A percentile compares a stretch with the other conserved stretches of the same genome.
Conservation (phyloP, 2,888 invertebrate genomes). For the Halocaridina rubra region DNA sequence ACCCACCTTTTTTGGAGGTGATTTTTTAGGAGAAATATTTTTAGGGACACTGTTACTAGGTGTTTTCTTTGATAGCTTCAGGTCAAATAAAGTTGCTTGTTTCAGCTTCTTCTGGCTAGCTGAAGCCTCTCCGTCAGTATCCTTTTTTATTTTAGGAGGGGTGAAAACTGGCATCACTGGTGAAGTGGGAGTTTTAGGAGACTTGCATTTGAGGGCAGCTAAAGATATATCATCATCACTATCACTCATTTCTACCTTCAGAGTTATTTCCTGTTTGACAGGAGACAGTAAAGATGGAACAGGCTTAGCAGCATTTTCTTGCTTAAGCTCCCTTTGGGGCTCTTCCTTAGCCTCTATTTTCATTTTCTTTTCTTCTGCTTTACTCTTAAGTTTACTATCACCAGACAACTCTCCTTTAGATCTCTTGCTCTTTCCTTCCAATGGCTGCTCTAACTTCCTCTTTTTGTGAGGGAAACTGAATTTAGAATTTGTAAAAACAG, state of each 20-base stretch:
- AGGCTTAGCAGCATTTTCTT: neutral
- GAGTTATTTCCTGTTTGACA: neutral
- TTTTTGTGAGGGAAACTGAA: constrained; percentile 3
- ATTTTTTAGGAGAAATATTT: neutral
- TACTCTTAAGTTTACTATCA: constrained; percentile 9
- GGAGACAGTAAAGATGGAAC: too few relatives aligned
- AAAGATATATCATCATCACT: constrained; percentile 48
- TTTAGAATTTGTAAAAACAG: constrained; percentile 40
- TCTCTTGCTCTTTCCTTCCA: constrained; percentile 22
- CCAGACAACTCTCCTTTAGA: constrained; percentile 15
- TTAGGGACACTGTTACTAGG: neutral
- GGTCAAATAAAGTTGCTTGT: constrained; percentile 45
- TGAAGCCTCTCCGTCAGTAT: neutral
- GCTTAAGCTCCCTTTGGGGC: neutral
- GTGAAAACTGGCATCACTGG: neutral
- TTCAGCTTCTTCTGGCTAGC: constrained; percentile 12
- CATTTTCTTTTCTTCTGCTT: neutral
- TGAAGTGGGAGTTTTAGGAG: constrained; percentile 23
- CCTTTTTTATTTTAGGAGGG: neutral
- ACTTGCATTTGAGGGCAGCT: constrained; percentile 31
- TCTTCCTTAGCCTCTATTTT: neutral
- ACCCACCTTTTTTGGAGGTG: constrained; percentile 23
- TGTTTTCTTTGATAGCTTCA: constrained; percentile 18
- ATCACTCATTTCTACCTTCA: constrained; percentile 35
- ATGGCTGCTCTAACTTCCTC: constrained; percentile 29